Conservation (phyloP, 2,113 vertebrate species). For the Scortum barcoo region DNA sequence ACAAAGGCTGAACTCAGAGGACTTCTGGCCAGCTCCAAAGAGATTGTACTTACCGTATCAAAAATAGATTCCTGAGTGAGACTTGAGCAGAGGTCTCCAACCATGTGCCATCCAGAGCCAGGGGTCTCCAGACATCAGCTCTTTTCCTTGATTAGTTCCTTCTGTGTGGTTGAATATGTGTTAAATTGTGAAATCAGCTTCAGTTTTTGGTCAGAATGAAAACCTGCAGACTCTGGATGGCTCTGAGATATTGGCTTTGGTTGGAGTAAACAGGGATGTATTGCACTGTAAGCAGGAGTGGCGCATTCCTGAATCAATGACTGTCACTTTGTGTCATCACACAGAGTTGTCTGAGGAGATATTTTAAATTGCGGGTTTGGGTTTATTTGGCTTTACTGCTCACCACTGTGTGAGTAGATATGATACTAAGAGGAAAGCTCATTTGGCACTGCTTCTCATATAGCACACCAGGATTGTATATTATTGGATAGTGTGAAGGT, state of each 20-base stretch:
- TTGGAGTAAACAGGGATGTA: slow-evolving; percentile 2
- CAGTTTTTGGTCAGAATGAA: slow-evolving; percentile 12
- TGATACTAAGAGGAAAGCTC: not conserved
- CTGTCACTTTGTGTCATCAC: not conserved
- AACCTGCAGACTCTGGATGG: slow-evolving; percentile 9
- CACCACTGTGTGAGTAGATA: not conserved
- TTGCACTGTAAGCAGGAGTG: not conserved
- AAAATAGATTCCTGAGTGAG: slow-evolving; percentile 26
- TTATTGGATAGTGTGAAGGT: too few species aligned
- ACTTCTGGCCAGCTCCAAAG: slow-evolving; percentile 36
- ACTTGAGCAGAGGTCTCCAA: slow-evolving; percentile 6
- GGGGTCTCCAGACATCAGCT: slow-evolving; percentile 12
- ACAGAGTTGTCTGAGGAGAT: not conserved
- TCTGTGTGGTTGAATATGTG: not conserved
- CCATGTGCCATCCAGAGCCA: slow-evolving; percentile 44
- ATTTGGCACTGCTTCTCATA: not conserved
- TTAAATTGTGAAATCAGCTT: slow-evolving; percentile 21
- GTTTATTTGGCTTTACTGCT: not conserved
- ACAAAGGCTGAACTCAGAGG: slow-evolving; percentile 50
- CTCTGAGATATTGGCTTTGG: not conserved
- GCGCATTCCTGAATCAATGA: not conserved
- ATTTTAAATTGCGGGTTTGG: not conserved
- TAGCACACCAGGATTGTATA: not conserved
- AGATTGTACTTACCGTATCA: slow-evolving; percentile 2
- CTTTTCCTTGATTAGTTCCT: slow-evolving; percentile 13